phyloP scores from a whole-genome alignment of 2,888 invertebrate genomes.

The Argyra leucocephala region DNA sequence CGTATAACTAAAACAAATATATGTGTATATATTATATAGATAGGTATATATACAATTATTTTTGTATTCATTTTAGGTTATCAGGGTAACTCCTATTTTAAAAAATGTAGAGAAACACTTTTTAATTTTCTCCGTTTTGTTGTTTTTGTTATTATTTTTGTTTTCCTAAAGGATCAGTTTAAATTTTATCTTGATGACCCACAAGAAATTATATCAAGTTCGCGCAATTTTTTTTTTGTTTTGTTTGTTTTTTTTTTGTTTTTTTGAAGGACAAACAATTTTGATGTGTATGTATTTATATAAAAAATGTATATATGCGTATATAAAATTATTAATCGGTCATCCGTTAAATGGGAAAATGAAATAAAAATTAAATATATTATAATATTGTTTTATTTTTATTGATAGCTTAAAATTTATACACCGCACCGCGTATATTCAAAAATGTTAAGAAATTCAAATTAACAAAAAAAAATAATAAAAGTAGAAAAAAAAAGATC shows the following conservation, averaged over 20 bases:
- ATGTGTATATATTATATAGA: too few species aligned
- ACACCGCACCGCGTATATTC: neutral
- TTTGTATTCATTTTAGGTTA: neutral
- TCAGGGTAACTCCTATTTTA: neutral
- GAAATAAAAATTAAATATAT: neutral
- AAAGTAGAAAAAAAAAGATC: neutral
- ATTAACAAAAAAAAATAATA: neutral
- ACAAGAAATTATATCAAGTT: slow-evolving; percentile 4
- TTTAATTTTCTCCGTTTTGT: neutral
- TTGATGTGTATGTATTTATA: neutral
- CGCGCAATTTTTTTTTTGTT: neutral
- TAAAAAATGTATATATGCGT: neutral
- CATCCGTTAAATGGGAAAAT: slow-evolving; percentile 4
- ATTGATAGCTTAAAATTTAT: neutral
- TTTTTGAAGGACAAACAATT: neutral
- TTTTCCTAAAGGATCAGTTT: neutral
- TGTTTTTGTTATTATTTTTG: neutral
- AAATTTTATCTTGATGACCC: slow-evolving; percentile 1
- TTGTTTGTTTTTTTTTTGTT: neutral
- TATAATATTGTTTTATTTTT: too few species aligned
- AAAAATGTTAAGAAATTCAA: neutral
- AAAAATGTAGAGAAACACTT: neutral
- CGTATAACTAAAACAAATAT: neutral
- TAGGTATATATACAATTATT: neutral
- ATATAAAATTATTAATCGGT: neutral